Evolutionary conservation across 1,140 invertebrate species (phyloP).

Genomic region (Caenorhabditis latens): DNA sequence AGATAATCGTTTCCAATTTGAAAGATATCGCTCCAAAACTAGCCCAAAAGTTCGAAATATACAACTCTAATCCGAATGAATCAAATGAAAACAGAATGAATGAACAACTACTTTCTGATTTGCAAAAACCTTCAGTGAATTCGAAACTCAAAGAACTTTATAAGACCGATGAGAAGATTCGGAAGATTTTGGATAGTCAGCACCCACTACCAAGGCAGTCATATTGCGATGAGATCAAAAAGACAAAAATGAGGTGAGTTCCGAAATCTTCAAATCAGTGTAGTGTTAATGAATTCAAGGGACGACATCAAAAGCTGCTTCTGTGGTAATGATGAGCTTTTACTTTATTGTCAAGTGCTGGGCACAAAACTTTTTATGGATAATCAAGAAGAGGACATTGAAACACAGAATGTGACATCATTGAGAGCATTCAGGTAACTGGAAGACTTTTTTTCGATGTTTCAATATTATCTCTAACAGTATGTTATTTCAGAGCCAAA

Average conservation of each 20-base stretch:
- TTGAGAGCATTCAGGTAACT: not conserved
- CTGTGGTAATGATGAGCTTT: not conserved
- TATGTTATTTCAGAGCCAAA: not conserved
- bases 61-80: not conserved
- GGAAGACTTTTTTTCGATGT: not conserved
- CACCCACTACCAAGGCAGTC: not conserved
- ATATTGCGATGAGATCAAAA: slow-evolving; percentile 8
- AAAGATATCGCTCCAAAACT: not conserved
- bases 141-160: slow-evolving; percentile 24
- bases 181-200: slow-evolving; percentile 7
- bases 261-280: no score
- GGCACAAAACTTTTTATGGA: not conserved
- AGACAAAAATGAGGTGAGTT: slow-evolving; percentile 11
- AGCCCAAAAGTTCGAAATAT: not conserved
- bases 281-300: not conserved
- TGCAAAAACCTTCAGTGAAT: not conserved
- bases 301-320: not conserved
- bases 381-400: not conserved
- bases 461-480: not conserved
- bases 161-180: slow-evolving; percentile 4
- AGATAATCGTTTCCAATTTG: not conserved
- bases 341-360: slow-evolving; percentile 40
- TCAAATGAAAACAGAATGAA: not conserved
- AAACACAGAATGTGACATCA: not conserved
- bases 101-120: not conserved